Percentiles rank a stretch among this genome's conserved stretches.
These are phyloP conservation scores for Agrilus mali DNA, from an alignment of 2,888 invertebrate genomes.

Conservation along the genomic window DNA sequence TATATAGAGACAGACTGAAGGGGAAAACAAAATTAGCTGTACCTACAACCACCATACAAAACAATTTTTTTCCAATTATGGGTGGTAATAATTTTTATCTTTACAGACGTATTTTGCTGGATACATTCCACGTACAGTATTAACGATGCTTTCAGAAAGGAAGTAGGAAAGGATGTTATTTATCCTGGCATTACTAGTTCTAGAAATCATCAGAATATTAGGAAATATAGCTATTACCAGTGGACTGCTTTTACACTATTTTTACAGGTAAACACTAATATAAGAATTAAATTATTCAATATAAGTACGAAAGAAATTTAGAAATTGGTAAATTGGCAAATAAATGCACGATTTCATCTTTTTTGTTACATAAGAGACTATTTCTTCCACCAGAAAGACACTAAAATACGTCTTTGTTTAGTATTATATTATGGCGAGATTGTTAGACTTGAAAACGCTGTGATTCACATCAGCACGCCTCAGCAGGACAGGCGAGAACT, in stretches of 20 bases:
- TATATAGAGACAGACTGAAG: background rate
- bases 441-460: too few species aligned
- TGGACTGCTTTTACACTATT: conserved; percentile 48
- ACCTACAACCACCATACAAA: too few species aligned
- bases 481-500: too few species aligned
- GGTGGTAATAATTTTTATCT: background rate
- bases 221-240: conserved; percentile 42
- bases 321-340: too few species aligned
- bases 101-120: conserved; percentile 64
- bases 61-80: background rate
- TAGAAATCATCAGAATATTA: conserved; percentile 9
- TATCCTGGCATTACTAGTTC: conserved; percentile 56
- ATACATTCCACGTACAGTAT: conserved; percentile 81
- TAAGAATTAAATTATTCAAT: too few species aligned
- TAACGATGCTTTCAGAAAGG: conserved; percentile 66
- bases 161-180: conserved; percentile 64
- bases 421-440: too few species aligned
- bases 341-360: too few species aligned
- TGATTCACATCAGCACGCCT: too few species aligned
- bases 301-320: too few species aligned
- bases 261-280: conserved; percentile 34
- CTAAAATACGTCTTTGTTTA: too few species aligned
- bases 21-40: background rate
- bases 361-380: too few species aligned
- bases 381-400: too few species aligned